phyloP scores from a whole-genome alignment of 2,888 invertebrate species.

The Molanna angustata region DNA sequence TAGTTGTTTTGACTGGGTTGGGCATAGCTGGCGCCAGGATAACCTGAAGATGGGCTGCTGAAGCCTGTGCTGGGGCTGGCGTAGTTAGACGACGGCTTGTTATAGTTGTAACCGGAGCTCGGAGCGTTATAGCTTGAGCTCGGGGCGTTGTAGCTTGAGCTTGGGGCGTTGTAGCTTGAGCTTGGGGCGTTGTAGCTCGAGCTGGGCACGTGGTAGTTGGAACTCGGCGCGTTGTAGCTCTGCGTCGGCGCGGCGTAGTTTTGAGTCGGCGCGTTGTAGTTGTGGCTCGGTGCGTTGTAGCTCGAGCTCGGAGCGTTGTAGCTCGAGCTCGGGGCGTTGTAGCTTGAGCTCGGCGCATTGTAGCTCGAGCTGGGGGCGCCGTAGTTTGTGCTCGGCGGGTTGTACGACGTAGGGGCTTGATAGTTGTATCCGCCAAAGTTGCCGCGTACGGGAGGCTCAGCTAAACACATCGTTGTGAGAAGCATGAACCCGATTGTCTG shows the following conservation, averaged over 20 bases:
- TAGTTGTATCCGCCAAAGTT: conserved; percentile 29
- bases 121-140: conserved; percentile 38
- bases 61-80: conserved; percentile 32
- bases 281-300: conserved; percentile 20
- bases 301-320: conserved; percentile 41
- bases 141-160: conserved; percentile 22
- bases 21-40: conserved; percentile 33
- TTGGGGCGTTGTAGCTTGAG: conserved; percentile 17
- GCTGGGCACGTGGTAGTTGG: conserved; percentile 34
- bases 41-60: conserved; percentile 31
- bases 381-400: conserved; percentile 12
- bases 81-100: conserved; percentile 18
- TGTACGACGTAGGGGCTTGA: conserved; percentile 19
- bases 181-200: conserved; percentile 22
- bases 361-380: conserved; percentile 15
- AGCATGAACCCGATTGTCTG: conserved; percentile 19
- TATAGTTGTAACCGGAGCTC: conserved; percentile 21
- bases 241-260: conserved; percentile 34
- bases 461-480: conserved; percentile 14
- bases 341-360: conserved; percentile 30
- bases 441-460: conserved; percentile 29
- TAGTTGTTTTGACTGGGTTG: too few relatives aligned
- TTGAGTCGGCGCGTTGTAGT: conserved; percentile 14
- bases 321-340: conserved; percentile 38
- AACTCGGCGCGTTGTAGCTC: conserved; percentile 26